Evolutionary conservation across 30 jellyfish, hydroid and myxozoan species (phyloP).

Genomic region (Aurelia aurita complex sp. Pacific): DNA sequence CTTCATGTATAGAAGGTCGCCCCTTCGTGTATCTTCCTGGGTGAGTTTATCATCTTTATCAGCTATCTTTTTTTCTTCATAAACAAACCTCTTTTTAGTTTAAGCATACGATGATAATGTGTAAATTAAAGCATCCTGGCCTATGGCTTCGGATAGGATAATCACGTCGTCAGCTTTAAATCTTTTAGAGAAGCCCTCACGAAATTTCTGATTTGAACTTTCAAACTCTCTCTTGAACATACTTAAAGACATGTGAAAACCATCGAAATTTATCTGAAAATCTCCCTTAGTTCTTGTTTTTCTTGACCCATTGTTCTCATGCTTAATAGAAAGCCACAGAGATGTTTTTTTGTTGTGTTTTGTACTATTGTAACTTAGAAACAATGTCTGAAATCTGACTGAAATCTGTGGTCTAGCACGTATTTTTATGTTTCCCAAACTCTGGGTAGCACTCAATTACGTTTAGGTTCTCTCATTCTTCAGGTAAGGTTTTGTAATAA

Average conservation of each 20-base stretch:
- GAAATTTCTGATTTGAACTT: too few relatives aligned
- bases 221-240: too few relatives aligned
- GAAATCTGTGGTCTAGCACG: slow-evolving; percentile 54
- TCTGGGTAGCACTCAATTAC: slow-evolving; percentile 49
- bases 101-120: too few relatives aligned
- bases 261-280: too few relatives aligned
- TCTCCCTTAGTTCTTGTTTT: neutral
- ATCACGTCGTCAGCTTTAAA: too few relatives aligned
- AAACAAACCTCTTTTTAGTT: neutral
- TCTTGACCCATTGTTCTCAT: neutral
- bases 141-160: too few relatives aligned
- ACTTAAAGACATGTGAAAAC: too few relatives aligned
- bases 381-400: slow-evolving; percentile 27
- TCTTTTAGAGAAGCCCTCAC: too few relatives aligned
- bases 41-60: slow-evolving; percentile 15
- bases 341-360: slow-evolving; percentile 20
- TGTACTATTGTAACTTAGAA: slow-evolving; percentile 17
- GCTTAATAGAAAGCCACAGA: slow-evolving; percentile 20
- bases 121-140: too few relatives aligned
- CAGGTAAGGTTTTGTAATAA: too few relatives aligned
- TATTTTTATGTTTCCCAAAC: slow-evolving; percentile 21
- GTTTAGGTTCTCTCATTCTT: neutral
- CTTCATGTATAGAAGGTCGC: slow-evolving; percentile 27
- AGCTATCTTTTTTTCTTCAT: neutral
- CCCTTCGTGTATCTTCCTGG: slow-evolving; percentile 65